These are phyloP conservation scores for Champsocephalus gunnari DNA, from an alignment of 2,797 vertebrate species.

Conservation along the genomic window DNA sequence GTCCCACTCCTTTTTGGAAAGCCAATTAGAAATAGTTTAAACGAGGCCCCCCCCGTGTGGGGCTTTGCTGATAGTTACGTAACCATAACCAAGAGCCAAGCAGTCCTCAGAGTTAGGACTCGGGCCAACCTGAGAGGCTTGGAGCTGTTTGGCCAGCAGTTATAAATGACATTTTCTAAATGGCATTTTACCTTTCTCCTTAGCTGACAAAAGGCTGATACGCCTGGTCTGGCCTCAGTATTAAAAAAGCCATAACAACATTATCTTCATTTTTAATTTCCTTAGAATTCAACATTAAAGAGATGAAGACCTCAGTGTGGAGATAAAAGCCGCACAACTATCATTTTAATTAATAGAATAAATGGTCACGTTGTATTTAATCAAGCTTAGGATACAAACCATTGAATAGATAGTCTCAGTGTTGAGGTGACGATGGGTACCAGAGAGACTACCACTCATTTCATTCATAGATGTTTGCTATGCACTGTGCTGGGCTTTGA, in stretches of 20 bases:
- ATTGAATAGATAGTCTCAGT: conserved; percentile 4
- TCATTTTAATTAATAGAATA: neutral
- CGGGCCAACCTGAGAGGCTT: conserved; percentile 46
- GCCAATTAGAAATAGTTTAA: conserved; percentile 31
- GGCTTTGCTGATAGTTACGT: conserved; percentile 46
- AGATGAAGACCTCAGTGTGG: neutral
- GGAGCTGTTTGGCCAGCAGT: conserved; percentile 42
- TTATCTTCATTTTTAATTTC: conserved; percentile 4
- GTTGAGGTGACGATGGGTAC: conserved; percentile 5
- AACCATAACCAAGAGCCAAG: conserved; percentile 51
- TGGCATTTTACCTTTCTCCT: conserved; percentile 25
- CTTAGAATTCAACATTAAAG: neutral
- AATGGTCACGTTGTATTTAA: neutral
- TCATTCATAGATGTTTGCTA: conserved; percentile 29
- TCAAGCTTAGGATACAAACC: neutral
- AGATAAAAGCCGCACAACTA: conserved; percentile 3
- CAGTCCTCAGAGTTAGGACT: conserved; percentile 46
- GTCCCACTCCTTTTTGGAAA: conserved; percentile 21
- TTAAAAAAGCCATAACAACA: neutral
- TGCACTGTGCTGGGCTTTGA: conserved; percentile 30
- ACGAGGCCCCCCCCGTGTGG: conserved; percentile 35
- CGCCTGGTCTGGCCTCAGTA: neutral
- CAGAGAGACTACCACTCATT: conserved; percentile 22
- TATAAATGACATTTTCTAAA: conserved; percentile 19
- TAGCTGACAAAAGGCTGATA: neutral